phyloP scores from a whole-genome alignment of 1,140 invertebrate genomes.

The Stegodyphus mimosarum region DNA sequence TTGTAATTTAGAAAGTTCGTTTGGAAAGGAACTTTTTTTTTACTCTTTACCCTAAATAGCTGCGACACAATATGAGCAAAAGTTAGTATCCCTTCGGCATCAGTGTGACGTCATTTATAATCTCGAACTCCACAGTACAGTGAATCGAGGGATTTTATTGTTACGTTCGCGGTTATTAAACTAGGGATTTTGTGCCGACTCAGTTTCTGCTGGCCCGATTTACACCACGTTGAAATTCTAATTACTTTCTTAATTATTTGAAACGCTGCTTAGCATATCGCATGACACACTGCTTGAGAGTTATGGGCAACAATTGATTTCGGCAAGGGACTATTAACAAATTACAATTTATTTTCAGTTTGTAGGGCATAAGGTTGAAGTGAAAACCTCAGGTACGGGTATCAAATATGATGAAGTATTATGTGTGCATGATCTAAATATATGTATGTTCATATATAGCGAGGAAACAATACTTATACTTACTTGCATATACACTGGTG shows the following conservation, averaged over 20 bases:
- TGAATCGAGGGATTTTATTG: conserved; percentile 24
- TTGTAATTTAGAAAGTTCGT: no score
- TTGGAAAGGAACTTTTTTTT: no score
- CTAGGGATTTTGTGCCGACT: conserved; percentile 25
- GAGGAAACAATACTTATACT: no score
- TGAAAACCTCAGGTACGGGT: no score
- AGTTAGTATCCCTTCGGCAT: conserved; percentile 10
- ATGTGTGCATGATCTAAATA: no score
- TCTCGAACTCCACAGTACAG: conserved; percentile 7
- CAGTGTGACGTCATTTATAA: conserved; percentile 10
- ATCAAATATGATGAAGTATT: no score
- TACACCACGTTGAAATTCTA: conserved; percentile 47
- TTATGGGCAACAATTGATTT: conserved; percentile 48
- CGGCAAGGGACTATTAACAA: conserved; percentile 17
- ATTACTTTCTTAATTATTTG: conserved; percentile 59
- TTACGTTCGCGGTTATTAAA: conserved; percentile 51
- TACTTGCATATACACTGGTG: no score
- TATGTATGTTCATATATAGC: no score
- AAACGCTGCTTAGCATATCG: conserved; percentile 34
- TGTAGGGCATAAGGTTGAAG: no score
- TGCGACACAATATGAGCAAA: neutral
- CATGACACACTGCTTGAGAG: conserved; percentile 46
- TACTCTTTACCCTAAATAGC: no score
- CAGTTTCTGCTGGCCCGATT: conserved; percentile 9
- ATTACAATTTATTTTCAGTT: neutral